These are phyloP conservation scores for Aleiodes alternator DNA, from an alignment of 2,888 invertebrate genomes.

Conservation along the genomic window DNA sequence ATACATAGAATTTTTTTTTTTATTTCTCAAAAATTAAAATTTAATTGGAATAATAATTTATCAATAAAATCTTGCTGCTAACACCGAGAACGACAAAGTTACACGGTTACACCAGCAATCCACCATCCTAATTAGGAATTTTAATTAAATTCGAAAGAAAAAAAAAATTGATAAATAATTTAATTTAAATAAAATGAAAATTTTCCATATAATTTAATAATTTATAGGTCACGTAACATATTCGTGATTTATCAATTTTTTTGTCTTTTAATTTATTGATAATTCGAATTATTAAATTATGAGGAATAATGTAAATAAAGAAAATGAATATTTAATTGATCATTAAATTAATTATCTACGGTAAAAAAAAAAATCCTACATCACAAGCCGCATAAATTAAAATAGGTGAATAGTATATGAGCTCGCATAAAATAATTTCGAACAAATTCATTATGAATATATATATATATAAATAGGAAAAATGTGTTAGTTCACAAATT, in stretches of 20 bases:
- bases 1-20: not conserved
- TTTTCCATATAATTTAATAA: constrained; percentile 34
- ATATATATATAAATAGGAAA: constrained; percentile 41
- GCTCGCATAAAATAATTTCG: constrained; percentile 29
- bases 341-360: constrained; percentile 24
- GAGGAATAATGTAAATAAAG: constrained; percentile 55
- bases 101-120: constrained; percentile 75
- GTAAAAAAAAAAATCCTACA: constrained; percentile 61
- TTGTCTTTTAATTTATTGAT: not conserved
- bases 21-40: not conserved
- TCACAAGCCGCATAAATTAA: constrained; percentile 68
- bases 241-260: constrained; percentile 51
- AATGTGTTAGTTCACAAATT: constrained; percentile 12
- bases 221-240: constrained; percentile 22
- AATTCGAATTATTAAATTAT: constrained; percentile 38
- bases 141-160: constrained; percentile 35
- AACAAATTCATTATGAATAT: constrained; percentile 32
- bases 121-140: constrained; percentile 71
- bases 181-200: not conserved
- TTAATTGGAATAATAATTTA: not conserved
- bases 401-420: constrained; percentile 39
- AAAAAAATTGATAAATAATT: constrained; percentile 24
- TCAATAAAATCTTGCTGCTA: constrained; percentile 70
- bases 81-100: constrained; percentile 75
- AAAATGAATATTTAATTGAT: constrained; percentile 63